phyloP scores from a whole-genome alignment of 2,888 invertebrate genomes.

The Cyaniris semiargus region DNA sequence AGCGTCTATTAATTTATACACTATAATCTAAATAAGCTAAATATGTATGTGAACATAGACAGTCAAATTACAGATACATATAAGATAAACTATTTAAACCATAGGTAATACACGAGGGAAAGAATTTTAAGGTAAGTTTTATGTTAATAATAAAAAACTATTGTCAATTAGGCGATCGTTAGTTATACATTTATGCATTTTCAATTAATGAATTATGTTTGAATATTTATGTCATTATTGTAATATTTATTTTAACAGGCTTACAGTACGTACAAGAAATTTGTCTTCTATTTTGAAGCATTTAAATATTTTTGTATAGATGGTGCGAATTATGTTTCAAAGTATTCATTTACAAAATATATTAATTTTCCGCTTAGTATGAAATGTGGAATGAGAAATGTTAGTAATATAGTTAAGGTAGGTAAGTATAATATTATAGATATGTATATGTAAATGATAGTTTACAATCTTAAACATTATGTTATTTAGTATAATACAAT shows the following conservation, averaged over 20 bases:
- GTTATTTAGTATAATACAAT: background rate
- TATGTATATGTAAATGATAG: slow-evolving; percentile 1
- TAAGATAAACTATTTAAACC: background rate
- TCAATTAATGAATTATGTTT: too few relatives aligned
- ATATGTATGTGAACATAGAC: slow-evolving; percentile 22
- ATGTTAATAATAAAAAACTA: background rate
- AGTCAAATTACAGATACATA: slow-evolving; percentile 13
- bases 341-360: background rate
- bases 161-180: too few relatives aligned
- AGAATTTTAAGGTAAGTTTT: background rate
- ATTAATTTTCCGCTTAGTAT: background rate
- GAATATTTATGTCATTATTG: background rate
- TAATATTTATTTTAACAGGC: background rate
- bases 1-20: slow-evolving; percentile 24
- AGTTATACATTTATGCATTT: too few relatives aligned
- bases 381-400: slow-evolving; percentile 22
- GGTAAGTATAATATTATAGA: slow-evolving; percentile 1
- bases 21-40: slow-evolving; percentile 22
- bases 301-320: background rate
- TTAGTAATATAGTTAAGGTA: background rate
- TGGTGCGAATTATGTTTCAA: background rate
- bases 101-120: background rate
- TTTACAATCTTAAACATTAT: background rate
- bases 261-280: background rate
- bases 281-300: background rate